phyloP scores from a whole-genome alignment of 2,113 vertebrate genomes.

The Cochlearius cochlearius region DNA sequence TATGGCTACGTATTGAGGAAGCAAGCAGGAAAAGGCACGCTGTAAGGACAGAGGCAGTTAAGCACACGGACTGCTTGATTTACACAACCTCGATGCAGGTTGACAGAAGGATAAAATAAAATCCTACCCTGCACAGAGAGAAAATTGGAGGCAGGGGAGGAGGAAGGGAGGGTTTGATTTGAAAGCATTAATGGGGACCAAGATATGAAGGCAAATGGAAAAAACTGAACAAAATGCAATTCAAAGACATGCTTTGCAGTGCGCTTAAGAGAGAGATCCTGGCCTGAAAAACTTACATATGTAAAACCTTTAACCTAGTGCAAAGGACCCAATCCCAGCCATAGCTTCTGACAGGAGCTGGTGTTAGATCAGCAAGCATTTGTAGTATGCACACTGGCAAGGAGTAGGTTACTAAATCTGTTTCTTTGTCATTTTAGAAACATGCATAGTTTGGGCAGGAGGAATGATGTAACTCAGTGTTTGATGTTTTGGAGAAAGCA shows the following conservation, averaged over 20 bases:
- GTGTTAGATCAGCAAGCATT: neutral
- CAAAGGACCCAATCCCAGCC: neutral
- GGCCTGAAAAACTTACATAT: neutral
- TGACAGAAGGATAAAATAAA: neutral
- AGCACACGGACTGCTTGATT: neutral
- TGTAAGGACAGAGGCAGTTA: neutral
- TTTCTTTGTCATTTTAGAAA: neutral
- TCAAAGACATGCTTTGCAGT: neutral
- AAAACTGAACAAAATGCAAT: neutral
- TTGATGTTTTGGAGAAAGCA: neutral
- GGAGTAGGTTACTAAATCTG: neutral
- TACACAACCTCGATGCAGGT: neutral
- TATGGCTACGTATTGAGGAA: neutral
- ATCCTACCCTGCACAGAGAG: neutral
- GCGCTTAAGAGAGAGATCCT: neutral
- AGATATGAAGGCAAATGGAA: neutral
- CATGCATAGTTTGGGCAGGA: neutral
- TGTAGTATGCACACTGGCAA: neutral
- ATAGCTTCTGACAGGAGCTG: neutral
- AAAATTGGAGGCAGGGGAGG: neutral
- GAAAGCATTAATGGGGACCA: neutral
- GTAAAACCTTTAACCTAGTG: neutral
- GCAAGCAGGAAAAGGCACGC: neutral
- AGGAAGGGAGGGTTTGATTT: neutral
- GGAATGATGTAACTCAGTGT: neutral